Conservation (phyloP, 2,797 vertebrate genomes). For the Scomberomorus guttatus region DNA sequence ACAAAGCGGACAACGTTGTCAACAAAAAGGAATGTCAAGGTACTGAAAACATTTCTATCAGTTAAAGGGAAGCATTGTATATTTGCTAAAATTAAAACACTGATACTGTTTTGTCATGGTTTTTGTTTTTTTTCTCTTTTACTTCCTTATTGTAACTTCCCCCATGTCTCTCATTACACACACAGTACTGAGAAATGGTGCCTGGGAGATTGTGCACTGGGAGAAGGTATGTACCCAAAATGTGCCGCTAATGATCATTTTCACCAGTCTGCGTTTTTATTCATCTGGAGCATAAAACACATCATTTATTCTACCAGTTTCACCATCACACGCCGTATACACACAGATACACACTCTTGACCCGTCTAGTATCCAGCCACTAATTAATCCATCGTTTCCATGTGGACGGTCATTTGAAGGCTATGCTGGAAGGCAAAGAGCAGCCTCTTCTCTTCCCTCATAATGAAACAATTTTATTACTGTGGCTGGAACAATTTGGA, state of each 20-base stretch:
- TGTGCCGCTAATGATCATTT: conserved; percentile 11
- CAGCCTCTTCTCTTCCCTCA: conserved; percentile 53
- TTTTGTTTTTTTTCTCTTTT: background rate
- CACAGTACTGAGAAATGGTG: conserved; percentile 95
- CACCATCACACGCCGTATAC: background rate
- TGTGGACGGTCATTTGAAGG: conserved; percentile 54
- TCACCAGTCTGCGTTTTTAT: conserved; percentile 9
- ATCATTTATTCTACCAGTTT: conserved; percentile 2
- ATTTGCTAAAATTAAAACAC: background rate
- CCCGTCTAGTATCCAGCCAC: conserved; percentile 41
- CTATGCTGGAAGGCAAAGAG: conserved; percentile 60
- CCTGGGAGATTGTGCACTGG: conserved; percentile 99
- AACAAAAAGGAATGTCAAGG: conserved; percentile 99
- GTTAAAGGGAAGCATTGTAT: background rate
- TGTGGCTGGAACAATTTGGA: conserved; percentile 49
- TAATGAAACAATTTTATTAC: conserved; percentile 65
- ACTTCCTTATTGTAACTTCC: conserved; percentile 20
- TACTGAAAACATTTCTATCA: conserved; percentile 68
- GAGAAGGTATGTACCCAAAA: conserved; percentile 93
- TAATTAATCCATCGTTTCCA: conserved; percentile 70
- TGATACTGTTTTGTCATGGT: background rate
- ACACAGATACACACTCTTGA: conserved; percentile 24
- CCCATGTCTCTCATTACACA: conserved; percentile 52
- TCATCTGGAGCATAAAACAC: conserved; percentile 10
- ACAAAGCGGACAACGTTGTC: conserved; percentile 95